Conservation (phyloP, 2,797 vertebrate genomes). For the Fistularia commersonii region DNA sequence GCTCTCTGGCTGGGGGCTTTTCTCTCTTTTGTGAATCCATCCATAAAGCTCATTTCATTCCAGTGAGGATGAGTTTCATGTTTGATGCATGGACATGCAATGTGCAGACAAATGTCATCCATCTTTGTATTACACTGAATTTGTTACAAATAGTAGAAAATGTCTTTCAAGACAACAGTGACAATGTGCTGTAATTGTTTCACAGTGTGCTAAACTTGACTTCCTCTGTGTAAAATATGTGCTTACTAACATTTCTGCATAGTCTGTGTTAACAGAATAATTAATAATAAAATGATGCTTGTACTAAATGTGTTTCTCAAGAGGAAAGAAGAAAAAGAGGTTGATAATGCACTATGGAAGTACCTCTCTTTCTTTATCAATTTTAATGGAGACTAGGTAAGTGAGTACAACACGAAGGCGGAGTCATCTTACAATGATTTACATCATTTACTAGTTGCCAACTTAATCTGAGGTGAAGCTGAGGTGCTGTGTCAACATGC, state of each 20-base stretch:
- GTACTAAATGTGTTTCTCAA: neutral
- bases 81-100: constrained; percentile 33
- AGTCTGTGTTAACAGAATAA: no score
- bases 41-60: constrained; percentile 46
- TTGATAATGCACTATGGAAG: neutral
- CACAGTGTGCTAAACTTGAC: no score
- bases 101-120: constrained; percentile 24
- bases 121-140: constrained; percentile 8
- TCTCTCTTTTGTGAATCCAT: constrained; percentile 38
- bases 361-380: neutral
- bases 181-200: no score
- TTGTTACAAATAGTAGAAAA: constrained; percentile 19
- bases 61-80: constrained; percentile 34
- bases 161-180: neutral
- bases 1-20: constrained; percentile 29
- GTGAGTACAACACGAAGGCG: neutral
- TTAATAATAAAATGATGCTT: neutral
- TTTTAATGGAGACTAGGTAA: neutral
- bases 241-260: no score
- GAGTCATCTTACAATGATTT: no score
- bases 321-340: neutral
- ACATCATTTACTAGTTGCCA: no score
- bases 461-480: no score
- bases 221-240: no score
- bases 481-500: no score